A percentile compares a stretch with the other conserved stretches of the same genome.
Evolutionary conservation across 2,888 invertebrate species (phyloP).

Genomic region (Lordiphosa andalusiaca): DNA sequence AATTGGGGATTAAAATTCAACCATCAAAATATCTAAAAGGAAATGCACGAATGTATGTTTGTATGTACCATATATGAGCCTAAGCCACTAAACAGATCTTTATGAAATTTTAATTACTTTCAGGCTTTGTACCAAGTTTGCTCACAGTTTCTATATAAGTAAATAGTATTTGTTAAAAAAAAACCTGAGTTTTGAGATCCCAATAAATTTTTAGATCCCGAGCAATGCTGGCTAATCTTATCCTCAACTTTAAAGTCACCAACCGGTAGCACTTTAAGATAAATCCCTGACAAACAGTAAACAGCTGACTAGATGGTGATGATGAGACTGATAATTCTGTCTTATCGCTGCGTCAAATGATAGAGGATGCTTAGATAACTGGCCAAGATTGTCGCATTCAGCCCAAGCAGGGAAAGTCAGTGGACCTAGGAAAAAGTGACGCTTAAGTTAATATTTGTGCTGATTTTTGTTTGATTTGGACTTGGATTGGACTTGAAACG

Average conservation of each 20-base stretch:
- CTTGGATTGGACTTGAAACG: constrained; percentile 15
- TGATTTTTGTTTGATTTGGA: constrained; percentile 13
- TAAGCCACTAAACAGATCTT: no score
- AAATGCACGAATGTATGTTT: no score
- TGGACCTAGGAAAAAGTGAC: constrained; percentile 23
- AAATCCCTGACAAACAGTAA: constrained; percentile 38
- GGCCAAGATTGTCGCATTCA: constrained; percentile 52
- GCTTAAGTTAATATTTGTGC: constrained; percentile 37
- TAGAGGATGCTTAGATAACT: constrained; percentile 55
- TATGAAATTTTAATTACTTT: no score
- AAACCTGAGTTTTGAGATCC: no score
- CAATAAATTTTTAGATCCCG: no score
- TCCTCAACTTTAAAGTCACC: background rate
- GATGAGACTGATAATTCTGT: constrained; percentile 42
- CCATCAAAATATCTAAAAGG: no score
- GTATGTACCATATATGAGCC: no score
- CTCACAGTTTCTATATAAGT: no score
- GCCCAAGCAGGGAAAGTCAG: constrained; percentile 26
- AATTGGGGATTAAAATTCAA: no score
- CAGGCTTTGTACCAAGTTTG: no score
- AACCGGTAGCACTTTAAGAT: constrained; percentile 49
- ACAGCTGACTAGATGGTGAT: constrained; percentile 26
- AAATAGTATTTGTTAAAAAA: no score
- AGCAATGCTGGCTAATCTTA: no score
- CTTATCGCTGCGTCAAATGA: constrained; percentile 65